Evolutionary conservation across 2,797 vertebrate species (phyloP).

Genomic region (Falco peregrinus): DNA sequence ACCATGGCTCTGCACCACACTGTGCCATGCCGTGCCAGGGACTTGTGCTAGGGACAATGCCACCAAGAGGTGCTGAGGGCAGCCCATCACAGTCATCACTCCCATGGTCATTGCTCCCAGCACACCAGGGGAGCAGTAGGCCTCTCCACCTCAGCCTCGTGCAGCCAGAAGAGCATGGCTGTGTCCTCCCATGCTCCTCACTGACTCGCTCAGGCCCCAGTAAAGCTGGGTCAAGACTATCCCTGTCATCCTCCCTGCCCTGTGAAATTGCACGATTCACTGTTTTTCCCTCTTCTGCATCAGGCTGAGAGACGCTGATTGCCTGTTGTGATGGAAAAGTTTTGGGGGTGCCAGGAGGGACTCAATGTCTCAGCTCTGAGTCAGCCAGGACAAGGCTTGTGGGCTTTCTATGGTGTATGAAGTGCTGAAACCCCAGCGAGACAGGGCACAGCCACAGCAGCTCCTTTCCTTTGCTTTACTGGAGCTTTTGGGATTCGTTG

Average conservation of each 20-base stretch:
- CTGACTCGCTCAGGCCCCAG: not conserved
- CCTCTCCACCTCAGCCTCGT: fast-evolving
- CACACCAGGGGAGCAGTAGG: not conserved
- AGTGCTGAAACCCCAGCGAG: fast-evolving
- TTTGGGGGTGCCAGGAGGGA: not conserved
- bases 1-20: not conserved
- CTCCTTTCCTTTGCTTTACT: not conserved
- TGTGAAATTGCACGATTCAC: not conserved
- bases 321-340: not conserved
- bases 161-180: not conserved
- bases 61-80: not conserved
- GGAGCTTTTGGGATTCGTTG: fast-evolving
- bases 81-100: fast-evolving
- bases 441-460: not conserved
- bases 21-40: fast-evolving
- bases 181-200: not conserved
- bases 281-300: not conserved
- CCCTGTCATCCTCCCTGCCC: not conserved
- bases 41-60: not conserved
- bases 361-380: not conserved
- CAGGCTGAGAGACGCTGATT: not conserved
- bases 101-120: not conserved
- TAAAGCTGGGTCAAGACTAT: not conserved
- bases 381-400: not conserved
- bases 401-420: not conserved